Base-by-base conservation (phyloP, 2,888 invertebrate genomes). In the Microdon myrmicae region DNA sequence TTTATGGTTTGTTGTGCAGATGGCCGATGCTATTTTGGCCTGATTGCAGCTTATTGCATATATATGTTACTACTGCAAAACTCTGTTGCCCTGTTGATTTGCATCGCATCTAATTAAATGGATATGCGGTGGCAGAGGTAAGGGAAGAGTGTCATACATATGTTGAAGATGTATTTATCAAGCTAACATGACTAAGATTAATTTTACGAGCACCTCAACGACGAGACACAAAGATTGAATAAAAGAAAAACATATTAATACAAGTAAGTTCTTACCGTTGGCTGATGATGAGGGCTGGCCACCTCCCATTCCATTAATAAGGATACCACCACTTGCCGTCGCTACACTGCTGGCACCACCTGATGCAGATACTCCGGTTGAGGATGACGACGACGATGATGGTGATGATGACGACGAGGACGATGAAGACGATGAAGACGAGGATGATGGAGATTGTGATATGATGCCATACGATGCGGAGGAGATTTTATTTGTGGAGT, bases 401-500 rank as follows among this genome's bases (percentile, higher is more conserved):
- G 69, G 68, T 59, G 56, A 71, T 67, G 28, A 66, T 53, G 41
- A 67, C 48, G 45, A 59, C 41, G 54, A 49, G 25, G 39, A 56
- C 53, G 48, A 68, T 71, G 51, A 53, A 66, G 66, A 67, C 48
- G 26, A 67, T 60, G 47, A 56, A 67, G 12, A 68, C 43, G 64
- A 68, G 66, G 67, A 74, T 68, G 72, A 74, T 44, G 72, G 70
- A 69, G 72, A 73, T 44, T 73, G 77, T 49, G 77, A 73, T 72
- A 75, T 71, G 61, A 74, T 72, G 56, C 61, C 61, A 56, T 49
- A 56, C 41, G 64, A 55, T 54, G 25, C 45, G 47, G 55, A 53
- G 41, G 44, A 48, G 68, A 77, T 75, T 70, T 75, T 75, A 56
- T 76, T 78, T 68, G 75, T 78, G 76, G 79, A 78, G 74, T 79